These are phyloP conservation scores for Astyanax mexicanus DNA, from an alignment of 2,797 vertebrate species.

Conservation along the genomic window DNA sequence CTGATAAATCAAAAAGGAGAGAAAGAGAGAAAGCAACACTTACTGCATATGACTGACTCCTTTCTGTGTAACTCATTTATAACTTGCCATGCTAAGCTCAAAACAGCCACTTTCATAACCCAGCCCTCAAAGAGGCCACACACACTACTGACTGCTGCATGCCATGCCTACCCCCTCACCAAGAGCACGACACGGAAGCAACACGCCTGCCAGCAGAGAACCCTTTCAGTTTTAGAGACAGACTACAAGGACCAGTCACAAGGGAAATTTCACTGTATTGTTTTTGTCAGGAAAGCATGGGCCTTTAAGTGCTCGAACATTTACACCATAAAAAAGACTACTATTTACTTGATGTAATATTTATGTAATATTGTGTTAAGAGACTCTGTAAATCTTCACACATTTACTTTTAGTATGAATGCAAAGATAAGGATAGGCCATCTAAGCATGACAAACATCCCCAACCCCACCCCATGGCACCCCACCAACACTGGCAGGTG, in stretches of 20 bases:
- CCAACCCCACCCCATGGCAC: too few species aligned
- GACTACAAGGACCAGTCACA: not conserved
- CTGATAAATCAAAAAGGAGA: not conserved
- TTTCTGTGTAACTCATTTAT: constrained; percentile 6
- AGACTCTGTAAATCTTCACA: too few species aligned
- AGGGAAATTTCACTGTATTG: constrained; percentile 10
- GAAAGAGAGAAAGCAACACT: not conserved
- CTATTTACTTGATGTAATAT: too few species aligned
- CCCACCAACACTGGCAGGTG: too few species aligned
- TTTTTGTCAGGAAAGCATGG: constrained; percentile 3
- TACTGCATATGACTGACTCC: constrained; percentile 20
- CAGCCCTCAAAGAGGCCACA: constrained; percentile 22
- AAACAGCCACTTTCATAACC: constrained; percentile 12
- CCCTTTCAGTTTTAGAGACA: constrained; percentile 37
- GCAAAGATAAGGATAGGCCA: too few species aligned
- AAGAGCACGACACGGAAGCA: constrained; percentile 33
- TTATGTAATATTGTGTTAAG: too few species aligned
- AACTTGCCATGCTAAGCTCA: not conserved
- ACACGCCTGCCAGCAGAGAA: constrained; percentile 2
- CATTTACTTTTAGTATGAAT: too few species aligned
- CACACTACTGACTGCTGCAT: constrained; percentile 19
- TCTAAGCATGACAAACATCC: too few species aligned
- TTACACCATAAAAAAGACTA: not conserved
- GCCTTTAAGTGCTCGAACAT: not conserved
- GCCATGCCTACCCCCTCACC: constrained; percentile 28